Base-by-base conservation (phyloP, 1,140 invertebrate species). In the Palaemon carinicauda region DNA sequence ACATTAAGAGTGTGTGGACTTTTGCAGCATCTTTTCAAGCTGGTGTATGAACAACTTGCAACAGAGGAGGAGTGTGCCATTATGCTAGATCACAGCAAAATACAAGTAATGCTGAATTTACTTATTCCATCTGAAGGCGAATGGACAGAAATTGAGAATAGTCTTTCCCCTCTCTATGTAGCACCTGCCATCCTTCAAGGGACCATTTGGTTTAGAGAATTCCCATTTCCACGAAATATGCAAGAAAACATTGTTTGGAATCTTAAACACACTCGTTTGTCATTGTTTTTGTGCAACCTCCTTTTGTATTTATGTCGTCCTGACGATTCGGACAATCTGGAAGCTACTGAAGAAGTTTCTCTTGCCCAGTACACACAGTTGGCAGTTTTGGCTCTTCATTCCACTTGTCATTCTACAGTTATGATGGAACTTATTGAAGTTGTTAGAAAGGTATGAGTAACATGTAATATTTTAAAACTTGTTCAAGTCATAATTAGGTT, bases 321-420 rank as follows among this genome's bases (percentile, higher is more conserved):
- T 0, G 71, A 65, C n/a, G 24, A 56, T 15, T 24, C 2, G 10
- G 56, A 77, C 7, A 24, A 21, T 24, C 1, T 50, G 17, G 73
- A 75, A 41, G 73, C 15, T 21, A 21, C 74, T 24, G 79, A 77
- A 53, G 53, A 75, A 21, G 85, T 87, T 24, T 87, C 85, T 4
- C 54, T 87, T 19, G 85, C 79, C 4, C 52, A 69, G 71, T 87
- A 77, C 33, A 87, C 80, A 21, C 79, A 87, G 21, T 29, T 82
- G 12, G 79, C 60, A 24, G 85, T 75, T 17, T 75, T 33, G n/a
- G 69, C 56, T 5, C 73, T 87, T 50, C 85, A 87, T 56, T 81
- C 85, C 0, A 51, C 85, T 9, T 81, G 79, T 33, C 65, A 75
- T 51, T 73, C 85, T 19, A 60, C 51, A 4, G 54, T 53, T 0